Conservation (phyloP, 2,797 vertebrate genomes). For the Bradypodion pumilum region DNA sequence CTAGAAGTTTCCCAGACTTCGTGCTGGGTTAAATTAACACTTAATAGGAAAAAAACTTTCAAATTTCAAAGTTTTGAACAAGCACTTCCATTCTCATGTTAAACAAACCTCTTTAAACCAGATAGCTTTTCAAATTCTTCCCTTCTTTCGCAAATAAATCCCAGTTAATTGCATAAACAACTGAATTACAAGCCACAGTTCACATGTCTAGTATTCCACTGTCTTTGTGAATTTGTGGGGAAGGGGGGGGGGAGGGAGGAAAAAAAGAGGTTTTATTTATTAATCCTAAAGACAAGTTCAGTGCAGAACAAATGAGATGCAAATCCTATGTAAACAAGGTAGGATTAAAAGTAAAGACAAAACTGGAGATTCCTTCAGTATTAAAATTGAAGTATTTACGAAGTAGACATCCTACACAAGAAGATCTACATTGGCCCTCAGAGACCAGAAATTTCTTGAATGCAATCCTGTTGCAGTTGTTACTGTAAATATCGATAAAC, state of each 20-base stretch:
- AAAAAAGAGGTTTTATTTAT: constrained; percentile 54
- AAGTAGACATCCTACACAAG: constrained; percentile 61
- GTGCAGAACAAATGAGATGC: constrained; percentile 68
- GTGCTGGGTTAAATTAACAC: constrained; percentile 66
- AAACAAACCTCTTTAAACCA: constrained; percentile 64
- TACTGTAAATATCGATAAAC: constrained; percentile 97
- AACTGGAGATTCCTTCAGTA: constrained; percentile 64
- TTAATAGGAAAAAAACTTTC: constrained; percentile 64
- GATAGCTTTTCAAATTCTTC: constrained; percentile 56
- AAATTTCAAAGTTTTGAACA: constrained; percentile 71
- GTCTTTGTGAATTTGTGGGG: constrained; percentile 58
- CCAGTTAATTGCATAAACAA: constrained; percentile 66
- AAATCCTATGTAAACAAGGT: constrained; percentile 75
- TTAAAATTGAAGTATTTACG: constrained; percentile 62
- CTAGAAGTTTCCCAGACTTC: constrained; percentile 66
- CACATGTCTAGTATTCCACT: constrained; percentile 66
- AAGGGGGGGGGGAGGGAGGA: constrained; percentile 21
- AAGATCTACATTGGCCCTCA: constrained; percentile 50
- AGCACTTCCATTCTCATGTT: constrained; percentile 68
- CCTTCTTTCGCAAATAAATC: constrained; percentile 60
- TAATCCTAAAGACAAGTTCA: constrained; percentile 66
- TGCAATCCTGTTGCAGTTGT: constrained; percentile 54
- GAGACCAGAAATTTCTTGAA: constrained; percentile 63
- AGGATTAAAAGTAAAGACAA: constrained; percentile 72
- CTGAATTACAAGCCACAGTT: constrained; percentile 69